Evolutionary conservation across 2,797 vertebrate species (phyloP), one percentile per base, ranked within the genome.

Genomic region (Hafferia zeledoni): DNA sequence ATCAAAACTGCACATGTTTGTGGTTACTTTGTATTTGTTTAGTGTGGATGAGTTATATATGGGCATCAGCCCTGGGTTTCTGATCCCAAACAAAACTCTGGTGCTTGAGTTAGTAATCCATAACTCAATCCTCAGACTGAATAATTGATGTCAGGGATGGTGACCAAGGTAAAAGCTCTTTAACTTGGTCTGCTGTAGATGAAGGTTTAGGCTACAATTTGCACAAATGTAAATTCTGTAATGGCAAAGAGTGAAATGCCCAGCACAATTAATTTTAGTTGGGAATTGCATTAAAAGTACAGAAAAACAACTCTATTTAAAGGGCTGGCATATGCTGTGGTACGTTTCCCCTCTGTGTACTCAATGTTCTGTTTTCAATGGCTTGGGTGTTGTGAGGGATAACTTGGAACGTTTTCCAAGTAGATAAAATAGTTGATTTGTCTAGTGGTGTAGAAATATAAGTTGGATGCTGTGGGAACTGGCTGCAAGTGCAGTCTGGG

Each of bases 21-120:
- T 78, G 67, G 55, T 83, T 81, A 49, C 75, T 92, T 79, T 31
- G 37, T 61, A 22, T 91, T 91, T 41, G 35, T 75, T 68, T 71
- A 39, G 24, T 30, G 30, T 78, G 43, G 19, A 22, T 65, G 68
- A 86, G 44, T 84, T 86, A 3, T 47, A n/a, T 63, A 60, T 78
- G 60, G 59, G 55, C 64, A 82, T 83, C 27, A 64, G 24, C 18
- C 9, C 33, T 37, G n/a, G 30, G 25, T 93, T 89, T 86, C 63
- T 87, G 59, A 78, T 63, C 37, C 33, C 23, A 31, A 68, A 64
- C 41, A 83, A 64, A 75, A 30, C 47, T 87, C 57, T 31, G 28
- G 11, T 17, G n/a, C 41, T 57, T 57, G 56, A 88, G 24, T 6
- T 70, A 59, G 30, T 83, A 72, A 65, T 81, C 65, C 44, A 19